These are phyloP conservation scores for Glareola pratincola DNA, from an alignment of 2,113 vertebrate genomes.

Conservation along the genomic window DNA sequence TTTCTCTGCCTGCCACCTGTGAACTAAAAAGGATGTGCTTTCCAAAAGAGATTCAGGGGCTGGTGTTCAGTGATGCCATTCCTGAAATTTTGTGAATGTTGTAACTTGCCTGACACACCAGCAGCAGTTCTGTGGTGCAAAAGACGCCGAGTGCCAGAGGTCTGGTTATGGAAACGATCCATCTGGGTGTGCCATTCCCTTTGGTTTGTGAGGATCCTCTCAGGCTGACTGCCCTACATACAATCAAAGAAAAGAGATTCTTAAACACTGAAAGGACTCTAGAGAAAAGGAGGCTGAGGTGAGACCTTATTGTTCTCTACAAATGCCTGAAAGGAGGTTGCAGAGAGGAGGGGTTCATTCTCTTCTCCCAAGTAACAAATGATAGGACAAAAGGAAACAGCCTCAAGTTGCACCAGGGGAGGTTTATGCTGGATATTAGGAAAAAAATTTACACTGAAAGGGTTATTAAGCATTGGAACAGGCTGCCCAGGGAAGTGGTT, in stretches of 20 bases:
- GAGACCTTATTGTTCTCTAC: no score
- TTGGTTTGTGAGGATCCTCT: neutral
- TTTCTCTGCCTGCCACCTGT: neutral
- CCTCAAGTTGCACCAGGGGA: no score
- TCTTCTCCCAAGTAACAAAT: no score
- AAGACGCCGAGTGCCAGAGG: rapidly evolving
- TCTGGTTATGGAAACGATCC: neutral
- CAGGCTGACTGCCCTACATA: neutral
- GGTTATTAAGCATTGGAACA: no score
- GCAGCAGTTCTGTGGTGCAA: neutral
- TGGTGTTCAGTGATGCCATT: neutral
- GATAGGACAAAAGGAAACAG: no score
- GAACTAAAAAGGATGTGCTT: neutral
- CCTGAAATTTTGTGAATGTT: neutral
- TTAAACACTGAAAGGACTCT: neutral
- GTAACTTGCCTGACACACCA: neutral
- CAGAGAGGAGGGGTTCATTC: no score
- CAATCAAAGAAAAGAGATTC: neutral
- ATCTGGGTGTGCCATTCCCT: neutral
- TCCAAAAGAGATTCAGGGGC: neutral
- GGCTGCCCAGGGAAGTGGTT: no score
- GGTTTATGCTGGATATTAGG: no score
- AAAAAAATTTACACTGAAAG: no score
- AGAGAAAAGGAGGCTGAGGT: no score
- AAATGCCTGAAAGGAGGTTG: no score